These are phyloP conservation scores for Siniperca scherzeri DNA, from an alignment of 2,797 vertebrate genomes.

Conservation along the genomic window DNA sequence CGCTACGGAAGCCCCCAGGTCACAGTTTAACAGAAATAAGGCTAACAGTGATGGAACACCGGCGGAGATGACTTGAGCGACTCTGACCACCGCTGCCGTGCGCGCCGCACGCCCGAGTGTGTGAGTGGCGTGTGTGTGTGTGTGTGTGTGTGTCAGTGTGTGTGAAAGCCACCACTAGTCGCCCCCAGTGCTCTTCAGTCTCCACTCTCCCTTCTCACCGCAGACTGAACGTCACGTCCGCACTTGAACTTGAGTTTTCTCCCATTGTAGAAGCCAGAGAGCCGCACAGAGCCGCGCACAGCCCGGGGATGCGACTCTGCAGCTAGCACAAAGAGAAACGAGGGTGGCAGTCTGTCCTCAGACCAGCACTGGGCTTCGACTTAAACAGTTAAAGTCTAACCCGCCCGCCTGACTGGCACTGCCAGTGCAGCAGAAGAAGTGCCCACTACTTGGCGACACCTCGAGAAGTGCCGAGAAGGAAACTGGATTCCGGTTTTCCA, in stretches of 20 bases:
- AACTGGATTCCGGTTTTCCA: slow-evolving; percentile 77
- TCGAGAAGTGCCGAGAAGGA: slow-evolving; percentile 80
- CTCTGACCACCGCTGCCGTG: slow-evolving; percentile 70
- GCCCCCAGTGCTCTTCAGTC: slow-evolving; percentile 99
- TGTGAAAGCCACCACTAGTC: slow-evolving; percentile 99
- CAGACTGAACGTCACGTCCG: slow-evolving; percentile 99
- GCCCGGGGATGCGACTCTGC: slow-evolving; percentile 80
- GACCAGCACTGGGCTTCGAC: slow-evolving; percentile 86
- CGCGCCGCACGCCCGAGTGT: slow-evolving; percentile 42
- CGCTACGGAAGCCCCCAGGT: slow-evolving; percentile 30
- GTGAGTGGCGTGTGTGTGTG: slow-evolving; percentile 40
- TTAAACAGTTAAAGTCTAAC: slow-evolving; percentile 78
- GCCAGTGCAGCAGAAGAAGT: slow-evolving; percentile 85
- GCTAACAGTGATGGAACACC: slow-evolving; percentile 9
- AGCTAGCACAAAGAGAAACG: slow-evolving; percentile 60
- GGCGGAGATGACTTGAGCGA: slow-evolving; percentile 43
- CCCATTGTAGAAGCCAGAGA: slow-evolving; percentile 97
- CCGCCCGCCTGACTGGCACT: slow-evolving; percentile 77
- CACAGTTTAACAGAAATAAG: slow-evolving; percentile 3
- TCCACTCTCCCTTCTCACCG: slow-evolving; percentile 94
- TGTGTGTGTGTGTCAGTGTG: slow-evolving; percentile 63
- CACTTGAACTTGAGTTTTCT: slow-evolving; percentile 99
- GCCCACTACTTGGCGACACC: slow-evolving; percentile 75
- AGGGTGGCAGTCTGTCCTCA: slow-evolving; percentile 72
- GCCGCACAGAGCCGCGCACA: slow-evolving; percentile 89